Percentiles rank a stretch among this genome's conserved stretches.
These are phyloP conservation scores for Indicator indicator DNA, from an alignment of 2,113 vertebrate genomes.

Conservation along the genomic window DNA sequence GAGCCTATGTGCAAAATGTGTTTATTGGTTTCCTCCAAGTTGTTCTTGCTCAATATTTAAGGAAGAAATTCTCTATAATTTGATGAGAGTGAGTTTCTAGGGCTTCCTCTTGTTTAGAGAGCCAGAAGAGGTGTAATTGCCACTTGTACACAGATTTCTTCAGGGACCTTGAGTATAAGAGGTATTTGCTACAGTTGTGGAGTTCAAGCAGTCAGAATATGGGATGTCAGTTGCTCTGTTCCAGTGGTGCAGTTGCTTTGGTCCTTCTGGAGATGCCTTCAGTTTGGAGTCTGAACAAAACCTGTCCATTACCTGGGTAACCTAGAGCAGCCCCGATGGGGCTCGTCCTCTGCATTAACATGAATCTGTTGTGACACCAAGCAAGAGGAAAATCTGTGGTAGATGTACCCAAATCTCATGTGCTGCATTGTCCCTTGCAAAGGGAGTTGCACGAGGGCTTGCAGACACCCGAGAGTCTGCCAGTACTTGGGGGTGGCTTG, in stretches of 20 bases:
- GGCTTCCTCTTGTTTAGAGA: neutral
- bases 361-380: fast-evolving
- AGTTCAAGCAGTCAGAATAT: neutral
- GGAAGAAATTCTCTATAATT: neutral
- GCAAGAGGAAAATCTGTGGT: neutral
- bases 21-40: neutral
- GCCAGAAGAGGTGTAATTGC: neutral
- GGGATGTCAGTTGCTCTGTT: neutral
- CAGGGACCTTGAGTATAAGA: neutral
- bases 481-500: neutral
- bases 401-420: fast-evolving
- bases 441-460: neutral
- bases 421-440: neutral
- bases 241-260: neutral
- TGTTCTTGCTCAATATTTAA: neutral
- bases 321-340: neutral
- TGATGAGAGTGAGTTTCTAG: neutral
- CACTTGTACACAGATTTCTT: neutral
- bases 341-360: neutral
- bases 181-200: neutral
- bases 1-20: neutral
- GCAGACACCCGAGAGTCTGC: neutral
- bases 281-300: neutral
- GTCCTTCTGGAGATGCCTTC: neutral
- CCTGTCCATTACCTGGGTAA: neutral